Conservation (phyloP, 2,113 vertebrate genomes). For the Mixornis gularis region DNA sequence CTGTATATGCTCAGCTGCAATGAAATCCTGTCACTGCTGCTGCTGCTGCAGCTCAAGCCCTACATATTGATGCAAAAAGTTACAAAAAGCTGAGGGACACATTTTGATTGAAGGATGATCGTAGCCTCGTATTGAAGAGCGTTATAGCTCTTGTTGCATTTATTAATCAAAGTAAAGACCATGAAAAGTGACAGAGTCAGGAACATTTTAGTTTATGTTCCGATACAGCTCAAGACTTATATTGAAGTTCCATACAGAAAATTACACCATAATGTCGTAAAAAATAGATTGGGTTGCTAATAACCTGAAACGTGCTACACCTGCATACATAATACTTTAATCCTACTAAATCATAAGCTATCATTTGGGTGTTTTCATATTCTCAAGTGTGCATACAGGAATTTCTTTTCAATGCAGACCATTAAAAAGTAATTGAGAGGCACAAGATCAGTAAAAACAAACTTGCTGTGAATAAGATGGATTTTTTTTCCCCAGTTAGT, state of each 20-base stretch:
- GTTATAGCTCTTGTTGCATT: constrained; percentile 52
- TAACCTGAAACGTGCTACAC: constrained; percentile 64
- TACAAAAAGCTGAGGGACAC: constrained; percentile 29
- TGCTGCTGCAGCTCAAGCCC: background rate
- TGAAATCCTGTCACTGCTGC: background rate
- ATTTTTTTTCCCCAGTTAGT: background rate
- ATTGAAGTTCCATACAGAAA: constrained; percentile 61
- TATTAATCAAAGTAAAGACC: constrained; percentile 72
- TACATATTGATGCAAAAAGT: background rate
- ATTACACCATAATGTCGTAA: constrained; percentile 64
- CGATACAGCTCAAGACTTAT: constrained; percentile 57
- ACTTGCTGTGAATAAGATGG: constrained; percentile 42
- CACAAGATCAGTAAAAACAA: constrained; percentile 59
- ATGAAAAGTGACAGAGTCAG: constrained; percentile 66
- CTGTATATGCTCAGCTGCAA: background rate
- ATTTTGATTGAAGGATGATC: constrained; percentile 48
- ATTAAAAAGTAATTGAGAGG: constrained; percentile 66
- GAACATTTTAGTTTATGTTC: constrained; percentile 68
- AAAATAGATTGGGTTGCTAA: constrained; percentile 72
- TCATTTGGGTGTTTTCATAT: constrained; percentile 61
- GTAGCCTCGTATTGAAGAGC: constrained; percentile 28
- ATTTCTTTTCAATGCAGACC: constrained; percentile 57
- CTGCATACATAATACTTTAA: constrained; percentile 65
- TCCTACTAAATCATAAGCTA: constrained; percentile 60
- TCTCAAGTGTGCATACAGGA: constrained; percentile 48